phyloP scores from a whole-genome alignment of 1,140 invertebrate species.

The Calephelis virginiensis region DNA sequence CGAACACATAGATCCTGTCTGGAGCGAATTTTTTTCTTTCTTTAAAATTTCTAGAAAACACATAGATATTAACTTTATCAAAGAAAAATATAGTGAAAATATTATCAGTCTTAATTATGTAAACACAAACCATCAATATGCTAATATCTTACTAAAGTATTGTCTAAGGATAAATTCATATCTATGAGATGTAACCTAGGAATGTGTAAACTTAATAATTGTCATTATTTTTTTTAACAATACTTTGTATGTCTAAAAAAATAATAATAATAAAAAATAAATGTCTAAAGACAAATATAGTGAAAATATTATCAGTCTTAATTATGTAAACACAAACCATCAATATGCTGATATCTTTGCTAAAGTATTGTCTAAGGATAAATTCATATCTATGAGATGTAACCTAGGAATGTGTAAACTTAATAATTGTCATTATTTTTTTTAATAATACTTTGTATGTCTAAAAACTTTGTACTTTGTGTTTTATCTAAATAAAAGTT shows the following conservation, averaged over 20 bases:
- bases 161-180: not conserved
- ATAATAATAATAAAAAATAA: no score
- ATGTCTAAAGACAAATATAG: no score
- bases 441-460: no score
- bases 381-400: constrained; percentile 6
- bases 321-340: not conserved
- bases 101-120: not conserved
- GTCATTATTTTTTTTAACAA: no score
- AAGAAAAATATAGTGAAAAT: constrained; percentile 5
- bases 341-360: constrained; percentile 12
- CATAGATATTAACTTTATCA: constrained; percentile 13
- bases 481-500: no score
- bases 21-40: no score
- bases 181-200: not conserved
- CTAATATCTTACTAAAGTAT: constrained; percentile 7
- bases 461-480: no score
- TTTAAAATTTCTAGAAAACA: no score
- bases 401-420: not conserved
- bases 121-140: not conserved
- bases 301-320: not conserved
- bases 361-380: not conserved
- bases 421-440: no score
- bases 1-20: constrained; percentile 16
- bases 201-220: not conserved
- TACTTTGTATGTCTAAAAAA: no score